Evolutionary conservation across 2,113 vertebrate genomes (phyloP).

Genomic region (Burhinus bistriatus): DNA sequence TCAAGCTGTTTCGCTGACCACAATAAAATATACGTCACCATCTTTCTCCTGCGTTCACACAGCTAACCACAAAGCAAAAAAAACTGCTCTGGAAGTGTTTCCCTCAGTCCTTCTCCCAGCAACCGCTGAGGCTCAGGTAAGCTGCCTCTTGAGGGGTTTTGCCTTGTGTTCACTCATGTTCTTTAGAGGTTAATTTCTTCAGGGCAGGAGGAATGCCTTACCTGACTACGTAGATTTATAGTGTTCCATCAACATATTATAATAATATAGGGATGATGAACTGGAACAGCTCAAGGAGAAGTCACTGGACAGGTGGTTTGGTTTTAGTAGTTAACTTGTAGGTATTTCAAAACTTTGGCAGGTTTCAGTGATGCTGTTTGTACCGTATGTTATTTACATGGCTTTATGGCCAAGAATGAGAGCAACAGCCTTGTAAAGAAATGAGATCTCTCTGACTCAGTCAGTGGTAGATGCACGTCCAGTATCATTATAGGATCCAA

Average conservation of each 20-base stretch:
- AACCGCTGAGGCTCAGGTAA: neutral
- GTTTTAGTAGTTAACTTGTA: constrained; percentile 13
- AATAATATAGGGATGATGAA: constrained; percentile 8
- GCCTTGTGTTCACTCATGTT: neutral
- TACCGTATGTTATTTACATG: constrained; percentile 6
- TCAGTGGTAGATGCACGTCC: neutral
- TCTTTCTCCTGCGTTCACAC: neutral
- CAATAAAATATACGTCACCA: neutral
- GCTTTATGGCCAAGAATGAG: constrained; percentile 17
- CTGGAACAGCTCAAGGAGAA: constrained; percentile 24
- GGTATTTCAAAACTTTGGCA: constrained; percentile 51
- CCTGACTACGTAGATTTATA: neutral
- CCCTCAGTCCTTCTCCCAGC: neutral
- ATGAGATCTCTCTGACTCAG: constrained; percentile 35
- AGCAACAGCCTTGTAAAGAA: constrained; percentile 24
- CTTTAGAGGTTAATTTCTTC: neutral
- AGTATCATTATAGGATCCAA: constrained; percentile 22
- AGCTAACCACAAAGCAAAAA: neutral
- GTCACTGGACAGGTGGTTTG: constrained; percentile 30
- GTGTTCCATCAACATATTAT: neutral
- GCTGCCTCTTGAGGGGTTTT: neutral
- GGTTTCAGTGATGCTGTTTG: neutral
- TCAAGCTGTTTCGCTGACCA: neutral
- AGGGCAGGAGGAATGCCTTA: neutral
- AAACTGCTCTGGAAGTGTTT: neutral